phyloP scores from a whole-genome alignment of 2,888 invertebrate species.

The Rotaria sp. region DNA sequence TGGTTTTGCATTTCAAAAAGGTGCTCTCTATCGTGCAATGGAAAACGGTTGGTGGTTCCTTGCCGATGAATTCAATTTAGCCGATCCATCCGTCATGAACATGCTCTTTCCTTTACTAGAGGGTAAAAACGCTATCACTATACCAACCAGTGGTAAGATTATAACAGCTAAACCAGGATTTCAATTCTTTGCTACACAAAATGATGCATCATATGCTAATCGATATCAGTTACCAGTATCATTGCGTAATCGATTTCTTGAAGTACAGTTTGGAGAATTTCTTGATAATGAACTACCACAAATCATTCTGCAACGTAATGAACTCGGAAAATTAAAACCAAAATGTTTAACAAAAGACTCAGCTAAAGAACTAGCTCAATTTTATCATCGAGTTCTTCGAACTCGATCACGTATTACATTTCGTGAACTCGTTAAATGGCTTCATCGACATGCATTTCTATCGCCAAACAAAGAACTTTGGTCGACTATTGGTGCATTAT shows the following conservation, averaged over 20 bases:
- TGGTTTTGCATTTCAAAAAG: neutral
- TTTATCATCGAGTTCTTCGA: neutral
- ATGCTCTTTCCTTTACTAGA: neutral
- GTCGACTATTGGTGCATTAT: neutral
- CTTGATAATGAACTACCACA: neutral
- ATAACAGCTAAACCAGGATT: neutral
- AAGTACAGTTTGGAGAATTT: neutral
- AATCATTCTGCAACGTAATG: neutral
- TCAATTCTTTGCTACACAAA: slow-evolving; percentile 1
- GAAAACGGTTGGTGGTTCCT: neutral
- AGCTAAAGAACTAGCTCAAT: neutral
- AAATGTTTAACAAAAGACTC: neutral
- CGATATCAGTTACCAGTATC: neutral
- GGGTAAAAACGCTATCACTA: neutral
- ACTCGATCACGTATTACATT: neutral
- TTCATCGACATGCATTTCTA: neutral
- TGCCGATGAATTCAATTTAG: slow-evolving; percentile 6
- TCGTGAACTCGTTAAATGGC: neutral
- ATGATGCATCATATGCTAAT: neutral
- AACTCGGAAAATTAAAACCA: neutral
- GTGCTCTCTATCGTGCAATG: neutral
- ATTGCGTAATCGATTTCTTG: slow-evolving; percentile 16
- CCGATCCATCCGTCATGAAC: neutral
- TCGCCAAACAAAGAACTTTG: neutral
- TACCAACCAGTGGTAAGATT: neutral